Evolutionary conservation across 2,888 invertebrate genomes (phyloP).

Genomic region (Oscheius onirici): DNA sequence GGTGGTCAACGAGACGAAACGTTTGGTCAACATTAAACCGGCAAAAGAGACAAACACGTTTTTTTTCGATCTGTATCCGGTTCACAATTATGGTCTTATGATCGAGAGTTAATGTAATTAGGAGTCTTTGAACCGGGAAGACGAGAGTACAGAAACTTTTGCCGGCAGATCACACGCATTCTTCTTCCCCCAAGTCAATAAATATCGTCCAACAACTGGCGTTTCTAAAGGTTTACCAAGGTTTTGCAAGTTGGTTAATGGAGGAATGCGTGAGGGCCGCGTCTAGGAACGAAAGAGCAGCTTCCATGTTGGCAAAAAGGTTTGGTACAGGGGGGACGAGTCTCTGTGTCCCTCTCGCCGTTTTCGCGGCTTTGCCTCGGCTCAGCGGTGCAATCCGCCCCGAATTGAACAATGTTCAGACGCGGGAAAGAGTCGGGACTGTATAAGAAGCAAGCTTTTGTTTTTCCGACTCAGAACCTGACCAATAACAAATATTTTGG

Average conservation of each 20-base stretch:
- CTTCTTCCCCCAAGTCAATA: not conserved
- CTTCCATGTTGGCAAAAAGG: not conserved
- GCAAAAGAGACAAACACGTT: not conserved
- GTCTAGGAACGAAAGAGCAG: not conserved
- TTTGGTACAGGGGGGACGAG: constrained; percentile 1
- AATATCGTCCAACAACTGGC: not conserved
- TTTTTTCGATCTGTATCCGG: not conserved
- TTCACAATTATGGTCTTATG: not conserved
- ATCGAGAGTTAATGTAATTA: no score
- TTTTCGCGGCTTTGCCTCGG: constrained; percentile 30
- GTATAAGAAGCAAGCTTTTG: not conserved
- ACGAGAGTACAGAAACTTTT: no score
- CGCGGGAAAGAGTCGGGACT: not conserved
- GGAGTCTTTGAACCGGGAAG: no score
- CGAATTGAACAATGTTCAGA: constrained; percentile 21
- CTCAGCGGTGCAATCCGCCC: constrained; percentile 23
- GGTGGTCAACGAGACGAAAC: no score
- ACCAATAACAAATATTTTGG: no score
- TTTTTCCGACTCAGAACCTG: no score
- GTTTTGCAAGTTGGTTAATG: constrained; percentile 22
- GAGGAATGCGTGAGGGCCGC: constrained; percentile 13
- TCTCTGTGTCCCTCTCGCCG: constrained; percentile 1
- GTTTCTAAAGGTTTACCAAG: not conserved
- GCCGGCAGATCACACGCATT: constrained; percentile 5
- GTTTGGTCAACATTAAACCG: not conserved